phyloP scores from a whole-genome alignment of 53 echinoderm and acorn worm genomes.

The Zoroaster sp. region DNA sequence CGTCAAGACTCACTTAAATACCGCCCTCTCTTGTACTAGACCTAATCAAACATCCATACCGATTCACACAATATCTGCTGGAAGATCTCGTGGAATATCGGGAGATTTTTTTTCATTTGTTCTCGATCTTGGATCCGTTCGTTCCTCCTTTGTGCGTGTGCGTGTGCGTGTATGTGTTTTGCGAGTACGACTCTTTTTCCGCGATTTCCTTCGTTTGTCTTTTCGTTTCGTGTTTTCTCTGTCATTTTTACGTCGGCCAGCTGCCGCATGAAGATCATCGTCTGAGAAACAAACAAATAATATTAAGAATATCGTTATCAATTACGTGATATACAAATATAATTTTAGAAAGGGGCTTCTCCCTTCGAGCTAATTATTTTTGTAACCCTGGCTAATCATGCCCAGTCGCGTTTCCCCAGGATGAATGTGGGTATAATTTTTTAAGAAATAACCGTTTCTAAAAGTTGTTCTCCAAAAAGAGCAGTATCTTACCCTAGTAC shows the following conservation, averaged over 20 bases:
- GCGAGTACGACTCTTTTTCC: constrained; percentile 1
- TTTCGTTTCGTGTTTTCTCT: constrained; percentile 8
- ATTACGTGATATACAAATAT: no score
- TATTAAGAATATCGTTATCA: no score
- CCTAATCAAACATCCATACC: background rate
- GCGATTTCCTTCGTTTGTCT: background rate
- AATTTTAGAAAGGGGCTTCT: no score
- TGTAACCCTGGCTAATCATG: no score
- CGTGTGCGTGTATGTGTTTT: constrained; percentile 5
- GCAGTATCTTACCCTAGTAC: no score
- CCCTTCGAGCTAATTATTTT: no score
- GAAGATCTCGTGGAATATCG: constrained; percentile 1
- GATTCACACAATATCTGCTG: constrained; percentile 8
- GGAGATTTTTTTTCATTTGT: background rate
- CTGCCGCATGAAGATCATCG: background rate
- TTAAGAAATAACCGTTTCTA: no score
- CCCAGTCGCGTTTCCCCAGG: no score
- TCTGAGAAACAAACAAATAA: background rate
- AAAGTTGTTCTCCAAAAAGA: no score
- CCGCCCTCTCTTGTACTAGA: constrained; percentile 21
- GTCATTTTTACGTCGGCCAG: background rate
- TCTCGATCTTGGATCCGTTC: background rate
- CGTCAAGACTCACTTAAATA: background rate
- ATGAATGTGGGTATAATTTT: no score
- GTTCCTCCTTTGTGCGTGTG: background rate